Evolutionary conservation across 2,113 vertebrate genomes (phyloP), one percentile per base, ranked within the genome.

Genomic region (Spea multiplicata): DNA sequence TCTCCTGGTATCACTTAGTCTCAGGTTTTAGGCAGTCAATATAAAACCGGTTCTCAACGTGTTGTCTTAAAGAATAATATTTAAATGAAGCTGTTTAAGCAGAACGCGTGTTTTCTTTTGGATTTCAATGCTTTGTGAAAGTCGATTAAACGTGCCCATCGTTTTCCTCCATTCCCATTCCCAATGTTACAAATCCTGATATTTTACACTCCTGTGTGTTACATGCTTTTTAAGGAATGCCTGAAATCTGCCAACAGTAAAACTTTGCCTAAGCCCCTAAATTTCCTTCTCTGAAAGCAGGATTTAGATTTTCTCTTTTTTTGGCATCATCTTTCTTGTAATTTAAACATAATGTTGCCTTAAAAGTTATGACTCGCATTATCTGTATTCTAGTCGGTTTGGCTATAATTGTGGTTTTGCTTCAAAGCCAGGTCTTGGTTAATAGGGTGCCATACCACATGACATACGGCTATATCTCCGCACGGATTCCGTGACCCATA

Each of bases 61-160:
- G 30, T 46, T 47, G 66, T 68, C 81, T 85, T 46, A 78, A 83
- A 86, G 44, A 84, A 85, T 30, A 85, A 80, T 78, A 82, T 13
- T 57, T 71, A 83, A 82, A 78, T 82, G 49, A 74, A 79, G 47
- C 69, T 82, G 16, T 77, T 75, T 46, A 79, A 82, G 68, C 13
- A 82, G 81, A 14, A 65, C 0, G 0, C 30, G 49, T 72, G 77
- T 82, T 78, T 73, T 74, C 68, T 79, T 80, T 76, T 52, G 82
- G 74, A 46, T 5, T 10, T 68, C 75, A 75, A 66, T 78, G 8
- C 78, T 84, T 85, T 83, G 75, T 68, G 48, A 50, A 78, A 83
- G 76, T 61, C 73, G 84, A 52, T 52, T 62, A 83, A 86, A 77
- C 55, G 82, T 82, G 50, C 57, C 3, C 76, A 59, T 55, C 12